These are phyloP conservation scores for Chymomyza amoena DNA, from an alignment of 2,888 invertebrate species.

Conservation along the genomic window DNA sequence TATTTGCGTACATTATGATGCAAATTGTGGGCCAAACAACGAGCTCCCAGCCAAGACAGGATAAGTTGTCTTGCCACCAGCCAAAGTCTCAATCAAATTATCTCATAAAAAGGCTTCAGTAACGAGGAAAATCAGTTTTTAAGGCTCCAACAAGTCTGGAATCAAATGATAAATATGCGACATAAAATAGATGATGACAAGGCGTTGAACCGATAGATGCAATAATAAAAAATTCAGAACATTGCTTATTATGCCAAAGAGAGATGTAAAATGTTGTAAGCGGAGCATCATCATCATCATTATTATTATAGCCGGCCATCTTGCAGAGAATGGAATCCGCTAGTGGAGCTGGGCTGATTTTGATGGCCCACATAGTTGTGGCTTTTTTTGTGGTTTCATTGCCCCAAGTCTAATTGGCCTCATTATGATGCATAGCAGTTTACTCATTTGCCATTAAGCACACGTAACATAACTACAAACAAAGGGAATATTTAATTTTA, in stretches of 20 bases:
- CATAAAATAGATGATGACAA: slow-evolving; percentile 26
- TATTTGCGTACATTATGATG: background rate
- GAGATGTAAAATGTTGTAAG: background rate
- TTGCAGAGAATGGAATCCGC: background rate
- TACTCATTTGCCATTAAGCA: slow-evolving; percentile 66
- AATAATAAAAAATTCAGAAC: background rate
- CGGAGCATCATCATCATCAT: background rate
- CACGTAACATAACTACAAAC: slow-evolving; percentile 38
- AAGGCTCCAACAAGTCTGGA: slow-evolving; percentile 39
- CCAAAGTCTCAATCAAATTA: slow-evolving; percentile 34
- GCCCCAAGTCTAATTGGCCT: slow-evolving; percentile 67
- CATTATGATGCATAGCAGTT: slow-evolving; percentile 53
- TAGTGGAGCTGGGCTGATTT: background rate
- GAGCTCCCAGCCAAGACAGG: slow-evolving; percentile 20
- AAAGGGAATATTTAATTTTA: no score
- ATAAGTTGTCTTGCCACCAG: slow-evolving; percentile 17
- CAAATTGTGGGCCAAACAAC: background rate
- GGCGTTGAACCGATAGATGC: slow-evolving; percentile 5
- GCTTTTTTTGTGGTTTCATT: slow-evolving; percentile 9
- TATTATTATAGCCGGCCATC: background rate
- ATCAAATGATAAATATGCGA: slow-evolving; percentile 27
- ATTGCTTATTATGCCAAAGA: background rate
- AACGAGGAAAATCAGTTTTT: slow-evolving; percentile 12
- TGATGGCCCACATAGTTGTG: background rate
- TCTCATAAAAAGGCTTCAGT: slow-evolving; percentile 14